Evolutionary conservation across 2,888 invertebrate genomes (phyloP), one percentile per base, ranked within the genome.

Genomic region (Spodoptera littoralis): DNA sequence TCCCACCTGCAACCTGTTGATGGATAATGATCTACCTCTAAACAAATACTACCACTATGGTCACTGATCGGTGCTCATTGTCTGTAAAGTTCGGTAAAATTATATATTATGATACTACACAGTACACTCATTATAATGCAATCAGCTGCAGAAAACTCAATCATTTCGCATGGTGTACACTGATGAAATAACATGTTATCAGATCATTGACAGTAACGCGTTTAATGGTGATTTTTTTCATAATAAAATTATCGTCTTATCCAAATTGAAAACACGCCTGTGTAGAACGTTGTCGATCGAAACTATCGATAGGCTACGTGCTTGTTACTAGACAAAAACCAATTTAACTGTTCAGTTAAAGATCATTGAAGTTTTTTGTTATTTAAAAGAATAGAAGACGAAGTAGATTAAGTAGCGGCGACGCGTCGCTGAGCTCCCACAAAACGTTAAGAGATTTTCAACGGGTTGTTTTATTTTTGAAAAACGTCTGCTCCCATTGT

Each of bases 1-100:
- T 91, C 88, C 91, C 92, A 93, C 93, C 93, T 93, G 93, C 91
- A 92, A 92, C 92, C 89, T 91, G 92, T 92, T 91, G 90, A 85
- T 80, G 88, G 93, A 92, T 93, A 92, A 91, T 91, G 89, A 93
- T 93, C 92, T 92, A 84, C 82, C 87, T 92, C 86, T 91, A 92
- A 93, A 91, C 93, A 94, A 94, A 92, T 89, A 93, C 84, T 85
- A 76, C 84, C 87, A 86, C 87, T 83, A 84, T 84, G 74, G 73
- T 77, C 83, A 83, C 80, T 84, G 84, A 84, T 82, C 82, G 82
- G 70, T 78, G 77, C 70, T 73, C 79, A 81, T 83, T 83, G 77
- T 85, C 46, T 43, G 55, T 50, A 11, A 61, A 60, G 55, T 66
- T 65, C 73, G 81, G 84, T 83, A 84, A 84, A 84, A 86, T 82